Evolutionary conservation across 2,888 invertebrate genomes (phyloP), one percentile per base, ranked within the genome.

Genomic region (Anthrax anthrax): DNA sequence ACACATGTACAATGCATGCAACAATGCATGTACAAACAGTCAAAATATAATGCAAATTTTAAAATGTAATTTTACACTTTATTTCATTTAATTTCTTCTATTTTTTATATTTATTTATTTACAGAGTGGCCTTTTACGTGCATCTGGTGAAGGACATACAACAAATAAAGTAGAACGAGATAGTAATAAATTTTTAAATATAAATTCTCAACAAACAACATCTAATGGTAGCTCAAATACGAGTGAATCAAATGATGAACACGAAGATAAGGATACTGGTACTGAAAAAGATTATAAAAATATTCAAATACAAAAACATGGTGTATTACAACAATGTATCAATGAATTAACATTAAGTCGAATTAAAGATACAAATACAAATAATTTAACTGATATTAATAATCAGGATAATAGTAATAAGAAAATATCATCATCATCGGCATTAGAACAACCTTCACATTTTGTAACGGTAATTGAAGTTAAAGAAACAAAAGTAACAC

Each of bases 381-480:
- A 36, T 4, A 23, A 23, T 14, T 40, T 47, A 43, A 43, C 29
- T 47, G 41, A 23, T 37, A 47, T 46, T 16, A 61, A 65, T 60
- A 43, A 37, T 18, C 47, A 47, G n/a, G 52, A 53, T 29, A 45
- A 47, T 23, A 42, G 41, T n/a, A 42, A 34, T 19, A 46, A 19
- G 38, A 42, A 50, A 50, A 41, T 42, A 37, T 47, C 51, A 14
- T 45, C 44, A 16, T 9, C 5, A 27, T 3, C 8, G 12, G 3
- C 8, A 29, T 12, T 19, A 44, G 46, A 60, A 47, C 42, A 55
- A 42, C 58, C 64, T 43, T 67, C 69, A 50, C 68, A 86, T 68
- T 89, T 88, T 70, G 80, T 89, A 54, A 89, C 88, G 50, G 88
- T 89, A 54, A 89, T 89, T 58, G 85, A 87, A 76, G 87, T 89